Conservation (phyloP, 64 coral and sea anemone genomes). For the Actinia equina region DNA sequence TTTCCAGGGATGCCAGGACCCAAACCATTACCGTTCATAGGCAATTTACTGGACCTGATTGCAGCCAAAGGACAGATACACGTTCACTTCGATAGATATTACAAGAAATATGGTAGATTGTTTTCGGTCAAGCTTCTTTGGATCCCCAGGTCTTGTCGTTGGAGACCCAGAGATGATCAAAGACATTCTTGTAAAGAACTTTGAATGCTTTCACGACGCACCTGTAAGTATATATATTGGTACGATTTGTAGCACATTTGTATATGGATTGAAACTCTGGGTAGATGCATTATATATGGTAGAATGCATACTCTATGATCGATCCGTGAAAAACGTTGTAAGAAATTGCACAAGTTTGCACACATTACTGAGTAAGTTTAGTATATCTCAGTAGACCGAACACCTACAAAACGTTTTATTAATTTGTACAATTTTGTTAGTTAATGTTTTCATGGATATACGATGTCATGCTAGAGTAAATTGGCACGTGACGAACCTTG, state of each 20-base stretch:
- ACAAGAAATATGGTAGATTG: conserved; percentile 32
- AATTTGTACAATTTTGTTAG: too few relatives aligned
- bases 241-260: background rate
- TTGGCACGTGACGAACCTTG: too few relatives aligned
- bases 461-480: too few relatives aligned
- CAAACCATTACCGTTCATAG: conserved; percentile 18
- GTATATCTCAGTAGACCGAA: too few relatives aligned
- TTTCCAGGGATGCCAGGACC: conserved; percentile 29
- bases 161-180: conserved; percentile 40
- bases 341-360: too few relatives aligned
- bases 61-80: conserved; percentile 27
- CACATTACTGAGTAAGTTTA: too few relatives aligned
- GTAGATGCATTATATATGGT: too few relatives aligned
- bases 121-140: conserved; percentile 10
- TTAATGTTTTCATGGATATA: too few relatives aligned
- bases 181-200: conserved; percentile 43
- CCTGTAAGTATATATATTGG: conserved; percentile 1
- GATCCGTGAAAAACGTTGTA: too few relatives aligned
- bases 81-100: conserved; percentile 28
- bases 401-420: too few relatives aligned
- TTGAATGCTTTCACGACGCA: conserved; percentile 24
- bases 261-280: too few relatives aligned
- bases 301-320: too few relatives aligned
- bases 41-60: background rate
- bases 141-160: conserved; percentile 11